Evolutionary conservation across 2,113 vertebrate genomes (phyloP).

Genomic region (Tringa solitaria): DNA sequence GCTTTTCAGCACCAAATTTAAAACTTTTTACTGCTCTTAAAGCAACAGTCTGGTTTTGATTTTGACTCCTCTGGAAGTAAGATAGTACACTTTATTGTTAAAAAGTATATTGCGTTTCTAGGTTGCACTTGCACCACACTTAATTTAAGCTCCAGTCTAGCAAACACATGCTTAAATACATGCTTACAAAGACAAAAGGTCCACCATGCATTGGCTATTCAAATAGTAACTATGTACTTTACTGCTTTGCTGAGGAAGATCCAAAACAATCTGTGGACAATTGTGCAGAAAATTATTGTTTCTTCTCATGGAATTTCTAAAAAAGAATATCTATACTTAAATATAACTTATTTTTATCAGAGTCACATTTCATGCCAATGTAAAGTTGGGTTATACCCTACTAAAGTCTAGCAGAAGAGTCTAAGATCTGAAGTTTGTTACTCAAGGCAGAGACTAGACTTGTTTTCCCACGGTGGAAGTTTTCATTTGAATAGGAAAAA

Average conservation of each 20-base stretch:
- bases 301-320: background rate
- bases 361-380: background rate
- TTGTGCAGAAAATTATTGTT: background rate
- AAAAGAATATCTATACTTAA: background rate
- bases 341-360: background rate
- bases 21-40: background rate
- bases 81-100: background rate
- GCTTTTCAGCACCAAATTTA: background rate
- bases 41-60: background rate
- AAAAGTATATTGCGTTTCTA: background rate
- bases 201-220: background rate
- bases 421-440: background rate
- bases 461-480: background rate
- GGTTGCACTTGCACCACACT: background rate
- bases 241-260: background rate
- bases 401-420: background rate
- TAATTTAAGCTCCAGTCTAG: background rate
- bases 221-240: background rate
- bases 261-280: background rate
- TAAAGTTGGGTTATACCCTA: background rate
- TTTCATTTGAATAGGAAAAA: background rate
- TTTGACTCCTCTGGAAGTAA: background rate
- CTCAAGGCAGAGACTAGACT: background rate
- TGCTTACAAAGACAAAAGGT: background rate
- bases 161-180: background rate